Conservation (phyloP, 2,113 vertebrate species). For the Ammodytes dubius region DNA sequence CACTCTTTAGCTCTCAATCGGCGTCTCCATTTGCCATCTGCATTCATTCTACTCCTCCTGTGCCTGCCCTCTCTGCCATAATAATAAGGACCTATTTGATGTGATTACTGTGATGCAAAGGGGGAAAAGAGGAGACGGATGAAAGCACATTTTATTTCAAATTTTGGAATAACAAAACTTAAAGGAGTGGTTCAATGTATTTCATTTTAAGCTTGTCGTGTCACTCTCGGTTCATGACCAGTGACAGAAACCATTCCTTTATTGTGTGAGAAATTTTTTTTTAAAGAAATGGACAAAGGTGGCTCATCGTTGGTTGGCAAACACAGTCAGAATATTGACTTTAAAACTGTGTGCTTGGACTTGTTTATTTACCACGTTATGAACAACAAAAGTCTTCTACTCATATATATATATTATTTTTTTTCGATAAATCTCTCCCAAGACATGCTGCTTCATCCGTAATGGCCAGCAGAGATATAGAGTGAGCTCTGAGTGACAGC, state of each 20-base stretch:
- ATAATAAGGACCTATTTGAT: conserved; percentile 63
- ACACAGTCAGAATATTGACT: too few relatives aligned
- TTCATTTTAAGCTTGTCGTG: too few relatives aligned
- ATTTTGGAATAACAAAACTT: conserved; percentile 49
- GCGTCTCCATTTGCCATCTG: conserved; percentile 38
- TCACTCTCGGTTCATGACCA: too few relatives aligned
- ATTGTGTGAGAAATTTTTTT: too few relatives aligned
- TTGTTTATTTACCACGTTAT: too few relatives aligned
- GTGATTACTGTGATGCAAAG: conserved; percentile 60
- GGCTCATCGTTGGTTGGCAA: too few relatives aligned
- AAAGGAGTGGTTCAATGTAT: conserved; percentile 13
- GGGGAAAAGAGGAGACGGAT: conserved; percentile 31
- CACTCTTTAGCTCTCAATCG: neutral
- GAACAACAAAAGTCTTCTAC: too few relatives aligned
- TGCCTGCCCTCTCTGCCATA: conserved; percentile 39
- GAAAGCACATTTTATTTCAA: conserved; percentile 54
- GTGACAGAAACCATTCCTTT: too few relatives aligned
- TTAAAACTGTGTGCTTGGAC: too few relatives aligned
- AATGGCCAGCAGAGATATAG: conserved; percentile 22
- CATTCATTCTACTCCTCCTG: conserved; percentile 35
- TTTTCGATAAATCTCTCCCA: conserved; percentile 25
- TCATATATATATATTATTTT: neutral
- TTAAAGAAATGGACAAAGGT: too few relatives aligned
- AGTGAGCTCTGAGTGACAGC: conserved; percentile 50
- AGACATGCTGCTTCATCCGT: conserved; percentile 33